phyloP scores from a whole-genome alignment of 2,113 vertebrate genomes.

The Rhinolophus sinicus region DNA sequence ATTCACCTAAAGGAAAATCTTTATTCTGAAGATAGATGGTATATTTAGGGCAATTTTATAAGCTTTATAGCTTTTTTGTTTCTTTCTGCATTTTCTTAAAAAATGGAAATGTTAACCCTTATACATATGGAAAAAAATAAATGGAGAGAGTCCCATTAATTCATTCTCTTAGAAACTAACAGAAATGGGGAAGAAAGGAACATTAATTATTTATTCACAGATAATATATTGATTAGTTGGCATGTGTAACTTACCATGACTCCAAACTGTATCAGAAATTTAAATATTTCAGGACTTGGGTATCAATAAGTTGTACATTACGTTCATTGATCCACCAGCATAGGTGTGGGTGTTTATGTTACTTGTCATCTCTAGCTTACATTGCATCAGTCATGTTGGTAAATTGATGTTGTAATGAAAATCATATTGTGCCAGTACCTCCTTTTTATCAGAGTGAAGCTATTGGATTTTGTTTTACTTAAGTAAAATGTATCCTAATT shows the following conservation, averaged over 20 bases:
- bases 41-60: constrained; percentile 77
- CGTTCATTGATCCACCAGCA: not conserved
- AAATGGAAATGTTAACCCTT: constrained; percentile 74
- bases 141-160: constrained; percentile 43
- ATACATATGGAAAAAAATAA: constrained; percentile 71
- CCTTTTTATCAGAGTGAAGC: not conserved
- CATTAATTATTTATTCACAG: not conserved
- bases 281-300: not conserved
- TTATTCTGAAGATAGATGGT: constrained; percentile 71
- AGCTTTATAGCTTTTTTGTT: constrained; percentile 60
- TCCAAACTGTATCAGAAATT: not conserved
- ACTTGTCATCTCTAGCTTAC: not conserved
- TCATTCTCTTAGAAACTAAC: constrained; percentile 41
- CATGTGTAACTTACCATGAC: not conserved
- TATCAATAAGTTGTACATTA: not conserved
- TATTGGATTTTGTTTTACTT: not conserved
- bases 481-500: not conserved
- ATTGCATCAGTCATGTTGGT: not conserved
- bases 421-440: not conserved
- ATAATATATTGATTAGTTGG: not conserved
- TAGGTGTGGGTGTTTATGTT: not conserved
- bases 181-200: not conserved
- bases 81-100: constrained; percentile 81
- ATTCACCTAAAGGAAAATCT: constrained; percentile 72
- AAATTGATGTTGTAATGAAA: not conserved